Evolutionary conservation across 1,140 invertebrate species (phyloP), one percentile per base, ranked within the genome.

Genomic region (Antheraea pernyi): DNA sequence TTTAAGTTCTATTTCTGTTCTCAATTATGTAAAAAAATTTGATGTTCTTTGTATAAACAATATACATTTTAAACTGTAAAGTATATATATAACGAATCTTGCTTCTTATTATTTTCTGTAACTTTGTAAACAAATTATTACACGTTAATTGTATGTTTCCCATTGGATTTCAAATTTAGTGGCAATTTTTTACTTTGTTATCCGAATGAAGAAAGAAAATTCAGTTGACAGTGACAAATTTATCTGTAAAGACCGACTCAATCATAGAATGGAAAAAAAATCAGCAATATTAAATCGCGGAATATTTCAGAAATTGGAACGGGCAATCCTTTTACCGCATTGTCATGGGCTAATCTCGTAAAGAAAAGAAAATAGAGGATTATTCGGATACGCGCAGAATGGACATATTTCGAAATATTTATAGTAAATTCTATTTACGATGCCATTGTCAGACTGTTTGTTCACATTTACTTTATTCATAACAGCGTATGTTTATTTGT

Each of bases 381-480:
- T 79, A 83, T 68, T 73, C 71, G 69, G 72, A 78, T 81, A 73
- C 65, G 73, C 68, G 68, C 65, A 61, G 60, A 61, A 61, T 30
- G 80, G 71, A 69, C n/a, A 83, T 79, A 80, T 78, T 82, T 68
- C 73, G 77, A 74, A 80, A 86, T 91, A 86, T 89, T 88, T 89
- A 83, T 85, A 79, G 76, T 73, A 72, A 73, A 77, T 81, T 71
- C 71, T 72, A 81, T 80, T 82, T 74, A 76, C 62, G 58, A 68
- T 59, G 62, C 71, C 68, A 78, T 84, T 85, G 78, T 84, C 18
- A 59, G 63, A 73, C 63, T 88, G 84, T 91, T 89, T 91, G 82
- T 87, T 79, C 88, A 91, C 83, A 87, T 89, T 88, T 79, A 79
- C 77, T 86, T 82, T 77, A 84, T 82, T 80, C 79, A 79, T 74